Evolutionary conservation across 1,140 invertebrate species (phyloP), one percentile per base, ranked within the genome.

Genomic region (Phocides pigmalion): DNA sequence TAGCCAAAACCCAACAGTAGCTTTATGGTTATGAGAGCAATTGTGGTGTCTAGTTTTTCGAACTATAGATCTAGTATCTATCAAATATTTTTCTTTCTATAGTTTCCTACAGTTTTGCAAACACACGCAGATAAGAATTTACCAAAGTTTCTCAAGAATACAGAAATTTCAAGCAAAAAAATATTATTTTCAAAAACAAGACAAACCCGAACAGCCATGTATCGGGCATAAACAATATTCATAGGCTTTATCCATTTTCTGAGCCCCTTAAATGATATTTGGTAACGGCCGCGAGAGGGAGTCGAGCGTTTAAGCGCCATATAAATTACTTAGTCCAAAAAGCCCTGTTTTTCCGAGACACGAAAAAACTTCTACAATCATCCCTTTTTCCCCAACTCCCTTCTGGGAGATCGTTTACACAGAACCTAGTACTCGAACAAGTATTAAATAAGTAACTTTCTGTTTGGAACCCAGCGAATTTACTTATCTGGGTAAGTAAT

Each of bases 321-420:
- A 72, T 72, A 72, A 68, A 72, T 72, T 68, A 72, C 69, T 72
- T 72, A 68, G 66, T 56, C 58, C 61, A 72, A 68, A 51, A 59
- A 64, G 54, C 41, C 39, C 25, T 46, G 54, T 46, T 61, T 68
- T 47, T 51, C 50, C 25, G 54, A 54, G 49, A 51, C 58, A 39
- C 41, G 54, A 14, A 62, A 47, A 65, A 68, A 68, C 58, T 75
- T 67, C 54, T 50, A 54, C 56, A 66, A 68, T 68, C 66, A 62
- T 70, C 69, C 62, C 50, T 58, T 67, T 58, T 67, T 16, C 61
- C 50, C 44, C 19, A 12, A 59, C 20, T 56, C 16, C 14, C 15
- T 47, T 19, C 41, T 64, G 39, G 14, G 16, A 1, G 37, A 11
- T 44, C 41, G 20, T 42, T 58, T 22, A 32, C 41, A 25, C 11